phyloP scores from a whole-genome alignment of 2,888 invertebrate species.

The Hirtodrosophila confusa region DNA sequence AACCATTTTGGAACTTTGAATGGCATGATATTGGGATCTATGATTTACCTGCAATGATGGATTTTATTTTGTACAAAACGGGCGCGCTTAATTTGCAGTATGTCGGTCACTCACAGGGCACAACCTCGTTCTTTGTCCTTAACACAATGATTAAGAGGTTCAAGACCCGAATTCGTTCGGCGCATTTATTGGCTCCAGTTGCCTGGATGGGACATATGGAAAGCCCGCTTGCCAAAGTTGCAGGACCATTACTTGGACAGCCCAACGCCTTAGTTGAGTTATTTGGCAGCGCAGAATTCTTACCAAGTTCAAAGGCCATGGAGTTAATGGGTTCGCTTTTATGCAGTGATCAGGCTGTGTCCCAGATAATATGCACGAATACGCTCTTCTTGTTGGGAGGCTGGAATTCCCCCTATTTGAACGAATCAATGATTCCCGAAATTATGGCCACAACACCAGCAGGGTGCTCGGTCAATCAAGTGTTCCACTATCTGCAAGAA shows the following conservation, averaged over 20 bases:
- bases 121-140: conserved; percentile 71
- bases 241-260: conserved; percentile 85
- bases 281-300: conserved; percentile 74
- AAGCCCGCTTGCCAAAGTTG: conserved; percentile 85
- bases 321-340: conserved; percentile 61
- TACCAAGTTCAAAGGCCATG: conserved; percentile 68
- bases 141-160: conserved; percentile 60
- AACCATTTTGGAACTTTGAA: conserved; percentile 76
- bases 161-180: conserved; percentile 67
- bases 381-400: conserved; percentile 65
- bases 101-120: conserved; percentile 77
- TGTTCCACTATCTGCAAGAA: conserved; percentile 75
- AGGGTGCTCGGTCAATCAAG: conserved; percentile 73
- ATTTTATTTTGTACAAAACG: conserved; percentile 60
- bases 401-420: conserved; percentile 72
- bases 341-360: conserved; percentile 54
- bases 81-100: conserved; percentile 55
- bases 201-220: conserved; percentile 74
- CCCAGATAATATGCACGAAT: conserved; percentile 63
- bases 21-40: conserved; percentile 79
- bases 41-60: conserved; percentile 78
- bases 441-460: conserved; percentile 80
- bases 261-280: conserved; percentile 71
- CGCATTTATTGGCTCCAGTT: conserved; percentile 76
- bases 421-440: conserved; percentile 69